A percentile compares a stretch with the other conserved stretches of the same genome.
Conservation (phyloP, 2,888 invertebrate genomes). For the Vesta saturnalis region DNA sequence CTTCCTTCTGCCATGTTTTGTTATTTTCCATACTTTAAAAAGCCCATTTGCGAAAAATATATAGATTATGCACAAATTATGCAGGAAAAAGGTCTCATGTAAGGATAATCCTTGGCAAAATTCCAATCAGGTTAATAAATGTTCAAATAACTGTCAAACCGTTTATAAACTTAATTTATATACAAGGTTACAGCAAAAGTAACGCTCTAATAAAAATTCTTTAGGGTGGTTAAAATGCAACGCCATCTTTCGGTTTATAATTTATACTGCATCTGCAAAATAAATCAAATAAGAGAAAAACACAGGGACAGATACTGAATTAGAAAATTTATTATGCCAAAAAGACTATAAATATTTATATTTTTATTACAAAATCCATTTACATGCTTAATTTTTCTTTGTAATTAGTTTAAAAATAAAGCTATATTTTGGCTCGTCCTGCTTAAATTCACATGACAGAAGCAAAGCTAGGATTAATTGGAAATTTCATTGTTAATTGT, state of each 20-base stretch:
- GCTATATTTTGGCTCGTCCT: neutral
- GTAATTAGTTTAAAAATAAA: slow-evolving; percentile 3
- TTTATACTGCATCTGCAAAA: neutral
- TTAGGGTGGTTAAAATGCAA: too few relatives aligned
- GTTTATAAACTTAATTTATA: neutral
- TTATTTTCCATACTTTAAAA: too few relatives aligned
- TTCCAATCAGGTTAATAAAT: neutral
- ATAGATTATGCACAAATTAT: too few relatives aligned
- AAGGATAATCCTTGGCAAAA: slow-evolving; percentile 1
- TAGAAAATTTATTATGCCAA: neutral
- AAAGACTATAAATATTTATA: neutral
- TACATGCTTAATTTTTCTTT: neutral
- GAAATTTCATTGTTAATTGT: too few relatives aligned
- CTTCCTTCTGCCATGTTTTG: too few relatives aligned
- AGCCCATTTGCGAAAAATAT: too few relatives aligned
- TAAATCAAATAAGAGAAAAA: neutral
- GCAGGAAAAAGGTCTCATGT: neutral
- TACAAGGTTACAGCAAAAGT: too few relatives aligned
- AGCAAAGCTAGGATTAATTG: too few relatives aligned
- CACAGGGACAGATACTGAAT: neutral
- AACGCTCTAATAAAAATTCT: too few relatives aligned
- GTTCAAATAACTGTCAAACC: neutral
- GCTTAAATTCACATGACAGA: too few relatives aligned
- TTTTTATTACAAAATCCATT: neutral
- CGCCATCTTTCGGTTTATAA: neutral